Evolutionary conservation across 2,113 vertebrate species (phyloP).

Genomic region (Motacilla alba): DNA sequence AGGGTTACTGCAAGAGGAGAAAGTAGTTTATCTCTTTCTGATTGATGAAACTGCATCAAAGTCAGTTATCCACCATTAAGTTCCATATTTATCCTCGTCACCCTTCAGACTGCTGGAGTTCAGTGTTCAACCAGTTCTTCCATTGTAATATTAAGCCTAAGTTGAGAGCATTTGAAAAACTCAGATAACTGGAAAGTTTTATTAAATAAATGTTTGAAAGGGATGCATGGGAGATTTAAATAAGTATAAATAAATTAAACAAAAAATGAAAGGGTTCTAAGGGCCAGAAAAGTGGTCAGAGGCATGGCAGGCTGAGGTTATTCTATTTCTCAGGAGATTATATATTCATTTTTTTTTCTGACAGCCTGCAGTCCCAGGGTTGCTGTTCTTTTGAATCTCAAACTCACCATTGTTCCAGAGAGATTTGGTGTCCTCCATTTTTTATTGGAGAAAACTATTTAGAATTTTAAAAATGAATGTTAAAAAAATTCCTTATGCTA

Average conservation of each 20-base stretch:
- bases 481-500: not conserved
- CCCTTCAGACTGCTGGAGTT: not conserved
- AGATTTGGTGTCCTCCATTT: not conserved
- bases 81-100: conserved; percentile 27
- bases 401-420: not conserved
- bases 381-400: not conserved
- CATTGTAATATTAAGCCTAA: not conserved
- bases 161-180: not conserved
- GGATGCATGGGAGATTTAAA: not conserved
- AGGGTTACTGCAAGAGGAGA: conserved; percentile 10
- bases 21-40: conserved; percentile 43
- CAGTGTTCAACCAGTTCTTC: not conserved
- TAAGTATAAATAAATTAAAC: not conserved
- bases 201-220: not conserved
- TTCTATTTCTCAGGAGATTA: not conserved
- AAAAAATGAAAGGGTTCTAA: not conserved
- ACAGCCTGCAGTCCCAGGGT: not conserved
- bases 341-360: not conserved
- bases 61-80: conserved; percentile 44
- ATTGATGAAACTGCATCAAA: conserved; percentile 49
- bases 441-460: not conserved
- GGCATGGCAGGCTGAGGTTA: not conserved
- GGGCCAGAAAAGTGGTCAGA: not conserved
- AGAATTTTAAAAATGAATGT: not conserved
- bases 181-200: not conserved